These are phyloP conservation scores for Noctua janthe DNA, from an alignment of 2,888 invertebrate species.

Conservation along the genomic window DNA sequence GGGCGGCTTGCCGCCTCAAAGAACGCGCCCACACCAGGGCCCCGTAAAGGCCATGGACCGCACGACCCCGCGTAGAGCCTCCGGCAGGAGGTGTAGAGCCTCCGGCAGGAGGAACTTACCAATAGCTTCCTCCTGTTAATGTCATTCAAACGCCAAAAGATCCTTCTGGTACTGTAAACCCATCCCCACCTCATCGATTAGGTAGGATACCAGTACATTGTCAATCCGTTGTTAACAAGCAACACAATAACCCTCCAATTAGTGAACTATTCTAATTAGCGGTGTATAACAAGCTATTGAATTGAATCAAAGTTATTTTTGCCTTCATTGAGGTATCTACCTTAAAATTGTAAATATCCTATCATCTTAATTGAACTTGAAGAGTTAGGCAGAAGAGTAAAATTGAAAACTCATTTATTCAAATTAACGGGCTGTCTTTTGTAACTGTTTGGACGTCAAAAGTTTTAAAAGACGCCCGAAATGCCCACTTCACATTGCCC, in stretches of 20 bases:
- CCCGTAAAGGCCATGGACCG: no score
- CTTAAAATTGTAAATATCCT: constrained; percentile 16
- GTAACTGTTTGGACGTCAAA: constrained; percentile 1
- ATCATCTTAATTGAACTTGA: constrained; percentile 15
- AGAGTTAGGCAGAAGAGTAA: constrained; percentile 3
- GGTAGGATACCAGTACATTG: not conserved
- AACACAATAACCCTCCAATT: constrained; percentile 53
- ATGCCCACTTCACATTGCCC: not conserved
- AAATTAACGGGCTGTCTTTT: constrained; percentile 21
- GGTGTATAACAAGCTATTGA: constrained; percentile 35
- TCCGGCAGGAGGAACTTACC: no score
- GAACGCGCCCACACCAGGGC: no score
- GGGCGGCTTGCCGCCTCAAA: no score
- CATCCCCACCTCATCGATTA: constrained; percentile 13
- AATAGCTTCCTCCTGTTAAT: not conserved
- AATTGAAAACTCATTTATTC: constrained; percentile 28
- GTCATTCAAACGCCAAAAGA: not conserved
- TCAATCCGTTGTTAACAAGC: constrained; percentile 43
- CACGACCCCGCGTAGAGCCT: no score
- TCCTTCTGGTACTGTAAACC: not conserved
- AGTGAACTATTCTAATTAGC: constrained; percentile 41
- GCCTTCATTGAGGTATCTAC: not conserved
- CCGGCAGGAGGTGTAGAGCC: no score
- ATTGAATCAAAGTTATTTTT: constrained; percentile 21
- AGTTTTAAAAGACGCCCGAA: constrained; percentile 13